phyloP scores from a whole-genome alignment of 2,113 vertebrate genomes.

The Sinocyclocheilus anophthalmus region DNA sequence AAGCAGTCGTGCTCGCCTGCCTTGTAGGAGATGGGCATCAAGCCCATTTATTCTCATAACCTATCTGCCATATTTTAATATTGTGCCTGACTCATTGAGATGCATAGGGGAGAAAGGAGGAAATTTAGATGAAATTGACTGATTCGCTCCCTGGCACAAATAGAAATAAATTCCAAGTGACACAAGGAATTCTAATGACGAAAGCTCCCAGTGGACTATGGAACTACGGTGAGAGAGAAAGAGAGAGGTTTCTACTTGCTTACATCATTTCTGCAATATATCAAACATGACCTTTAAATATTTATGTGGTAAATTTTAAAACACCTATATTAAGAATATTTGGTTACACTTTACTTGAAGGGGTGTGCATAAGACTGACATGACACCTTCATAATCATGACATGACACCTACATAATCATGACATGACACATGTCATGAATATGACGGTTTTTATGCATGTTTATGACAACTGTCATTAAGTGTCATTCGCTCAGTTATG shows the following conservation, averaged over 20 bases:
- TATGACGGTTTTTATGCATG: too few relatives aligned
- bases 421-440: too few relatives aligned
- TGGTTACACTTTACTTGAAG: too few relatives aligned
- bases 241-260: neutral
- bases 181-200: constrained; percentile 58
- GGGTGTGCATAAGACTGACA: too few relatives aligned
- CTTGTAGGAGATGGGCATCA: constrained; percentile 46
- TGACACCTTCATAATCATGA: too few relatives aligned
- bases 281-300: neutral
- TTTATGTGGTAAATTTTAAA: neutral
- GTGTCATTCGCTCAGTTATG: too few relatives aligned
- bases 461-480: too few relatives aligned
- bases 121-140: constrained; percentile 68
- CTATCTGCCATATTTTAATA: constrained; percentile 62
- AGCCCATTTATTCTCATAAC: constrained; percentile 63
- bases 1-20: neutral
- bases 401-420: too few relatives aligned
- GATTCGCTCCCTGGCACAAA: constrained; percentile 67
- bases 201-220: constrained; percentile 38
- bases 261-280: constrained; percentile 11
- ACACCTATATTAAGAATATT: neutral
- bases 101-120: constrained; percentile 64
- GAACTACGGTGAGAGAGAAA: neutral
- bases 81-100: constrained; percentile 67
- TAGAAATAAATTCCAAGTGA: constrained; percentile 69